Percentiles rank a stretch among this genome's conserved stretches.
These are phyloP conservation scores for Apodemia hepburni DNA, from an alignment of 2,888 invertebrate species.

Conservation along the genomic window DNA sequence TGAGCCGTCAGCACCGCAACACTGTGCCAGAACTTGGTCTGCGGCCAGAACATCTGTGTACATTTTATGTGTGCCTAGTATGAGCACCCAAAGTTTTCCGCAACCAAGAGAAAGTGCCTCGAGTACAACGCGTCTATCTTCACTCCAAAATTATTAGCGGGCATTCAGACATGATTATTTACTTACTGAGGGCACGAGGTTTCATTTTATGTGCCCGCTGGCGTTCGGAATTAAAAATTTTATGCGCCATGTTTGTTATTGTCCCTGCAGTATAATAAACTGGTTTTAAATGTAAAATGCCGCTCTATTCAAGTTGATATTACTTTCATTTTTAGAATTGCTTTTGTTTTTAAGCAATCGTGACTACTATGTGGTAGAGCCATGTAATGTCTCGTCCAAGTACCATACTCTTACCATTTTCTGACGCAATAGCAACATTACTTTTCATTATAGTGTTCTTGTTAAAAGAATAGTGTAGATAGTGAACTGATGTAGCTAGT, in stretches of 20 bases:
- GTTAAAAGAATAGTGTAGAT: no score
- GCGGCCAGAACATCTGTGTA: slow-evolving; percentile 14
- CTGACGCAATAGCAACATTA: no score
- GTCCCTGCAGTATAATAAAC: slow-evolving; percentile 46
- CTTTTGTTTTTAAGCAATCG: no score
- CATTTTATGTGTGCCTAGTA: slow-evolving; percentile 6
- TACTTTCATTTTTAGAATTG: not conserved
- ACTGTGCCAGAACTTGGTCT: slow-evolving; percentile 10
- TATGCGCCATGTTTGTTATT: not conserved
- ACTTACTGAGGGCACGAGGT: slow-evolving; percentile 44
- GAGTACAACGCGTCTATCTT: slow-evolving; percentile 54
- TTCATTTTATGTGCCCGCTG: slow-evolving; percentile 10
- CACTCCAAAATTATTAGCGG: slow-evolving; percentile 62
- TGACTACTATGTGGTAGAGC: no score
- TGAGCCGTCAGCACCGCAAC: slow-evolving; percentile 3
- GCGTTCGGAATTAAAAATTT: slow-evolving; percentile 6
- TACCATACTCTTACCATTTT: no score
- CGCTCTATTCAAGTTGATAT: not conserved
- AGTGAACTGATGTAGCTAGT: no score
- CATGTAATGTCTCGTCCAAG: no score
- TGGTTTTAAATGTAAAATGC: slow-evolving; percentile 47
- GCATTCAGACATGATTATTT: slow-evolving; percentile 73
- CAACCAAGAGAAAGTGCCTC: slow-evolving; percentile 39
- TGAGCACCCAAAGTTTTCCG: slow-evolving; percentile 9
- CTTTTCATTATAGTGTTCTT: no score